Evolutionary conservation across 2,888 invertebrate species (phyloP).

Genomic region (Conomelus anceps): DNA sequence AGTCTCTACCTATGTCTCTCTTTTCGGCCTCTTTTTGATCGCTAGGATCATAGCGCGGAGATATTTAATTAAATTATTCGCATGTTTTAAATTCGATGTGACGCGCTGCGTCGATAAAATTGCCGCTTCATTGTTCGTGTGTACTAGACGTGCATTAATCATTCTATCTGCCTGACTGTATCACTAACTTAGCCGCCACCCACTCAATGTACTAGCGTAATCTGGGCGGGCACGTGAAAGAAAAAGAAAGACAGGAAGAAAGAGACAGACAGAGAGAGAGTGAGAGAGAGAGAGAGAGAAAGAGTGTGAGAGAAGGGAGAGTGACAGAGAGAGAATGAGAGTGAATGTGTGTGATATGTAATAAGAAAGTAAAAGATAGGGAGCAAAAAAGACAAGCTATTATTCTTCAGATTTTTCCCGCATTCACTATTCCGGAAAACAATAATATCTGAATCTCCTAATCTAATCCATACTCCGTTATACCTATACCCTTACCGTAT

Average conservation of each 20-base stretch:
- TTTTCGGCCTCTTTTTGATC: neutral
- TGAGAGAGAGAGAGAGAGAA: too few relatives aligned
- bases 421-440: neutral
- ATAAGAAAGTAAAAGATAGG: neutral
- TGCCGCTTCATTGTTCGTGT: neutral
- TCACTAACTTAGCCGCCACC: neutral
- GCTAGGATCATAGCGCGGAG: neutral
- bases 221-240: neutral
- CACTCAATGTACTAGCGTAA: neutral
- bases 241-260: neutral
- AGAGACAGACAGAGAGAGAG: neutral
- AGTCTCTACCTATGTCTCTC: neutral
- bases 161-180: neutral
- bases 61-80: slow-evolving; percentile 9
- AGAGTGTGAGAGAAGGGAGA: neutral
- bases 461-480: neutral
- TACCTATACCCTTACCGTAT: neutral
- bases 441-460: neutral
- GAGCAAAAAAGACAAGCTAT: neutral
- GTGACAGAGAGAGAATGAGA: neutral
- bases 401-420: neutral
- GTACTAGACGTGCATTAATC: neutral
- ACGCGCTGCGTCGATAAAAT: neutral
- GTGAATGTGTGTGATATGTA: too few relatives aligned
- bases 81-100: slow-evolving; percentile 7